Evolutionary conservation across 2,888 invertebrate genomes (phyloP).

Genomic region (Dysmachus trigonus): DNA sequence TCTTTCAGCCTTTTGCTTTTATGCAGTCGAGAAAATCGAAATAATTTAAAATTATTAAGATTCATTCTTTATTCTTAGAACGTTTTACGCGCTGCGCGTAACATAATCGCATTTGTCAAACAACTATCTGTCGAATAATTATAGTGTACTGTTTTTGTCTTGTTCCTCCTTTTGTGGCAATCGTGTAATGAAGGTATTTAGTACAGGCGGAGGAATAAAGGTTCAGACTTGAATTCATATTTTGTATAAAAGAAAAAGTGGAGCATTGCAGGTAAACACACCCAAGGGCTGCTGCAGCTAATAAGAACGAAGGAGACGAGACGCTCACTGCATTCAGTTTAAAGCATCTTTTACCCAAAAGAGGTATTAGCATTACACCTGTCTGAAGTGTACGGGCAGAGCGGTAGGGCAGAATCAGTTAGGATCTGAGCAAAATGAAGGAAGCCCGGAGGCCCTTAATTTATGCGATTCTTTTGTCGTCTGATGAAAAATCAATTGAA

Average conservation of each 20-base stretch:
- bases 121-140: neutral
- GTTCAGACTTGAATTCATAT: neutral
- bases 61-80: neutral
- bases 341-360: neutral
- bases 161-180: neutral
- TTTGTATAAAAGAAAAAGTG: neutral
- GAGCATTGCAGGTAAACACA: neutral
- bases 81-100: neutral
- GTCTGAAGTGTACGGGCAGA: neutral
- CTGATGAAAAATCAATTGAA: slow-evolving; percentile 27
- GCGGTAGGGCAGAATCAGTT: neutral
- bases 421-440: neutral
- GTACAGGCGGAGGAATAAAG: neutral
- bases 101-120: neutral
- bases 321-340: neutral
- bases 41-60: too few relatives aligned
- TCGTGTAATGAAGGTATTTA: neutral
- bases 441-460: neutral
- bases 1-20: too few relatives aligned
- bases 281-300: neutral
- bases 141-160: neutral
- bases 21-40: too few relatives aligned
- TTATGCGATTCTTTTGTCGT: slow-evolving; percentile 2
- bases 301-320: neutral
- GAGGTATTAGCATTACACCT: neutral